Evolutionary conservation across 2,113 vertebrate genomes (phyloP), one percentile per base, ranked within the genome.

Genomic region (Anseranas semipalmata): DNA sequence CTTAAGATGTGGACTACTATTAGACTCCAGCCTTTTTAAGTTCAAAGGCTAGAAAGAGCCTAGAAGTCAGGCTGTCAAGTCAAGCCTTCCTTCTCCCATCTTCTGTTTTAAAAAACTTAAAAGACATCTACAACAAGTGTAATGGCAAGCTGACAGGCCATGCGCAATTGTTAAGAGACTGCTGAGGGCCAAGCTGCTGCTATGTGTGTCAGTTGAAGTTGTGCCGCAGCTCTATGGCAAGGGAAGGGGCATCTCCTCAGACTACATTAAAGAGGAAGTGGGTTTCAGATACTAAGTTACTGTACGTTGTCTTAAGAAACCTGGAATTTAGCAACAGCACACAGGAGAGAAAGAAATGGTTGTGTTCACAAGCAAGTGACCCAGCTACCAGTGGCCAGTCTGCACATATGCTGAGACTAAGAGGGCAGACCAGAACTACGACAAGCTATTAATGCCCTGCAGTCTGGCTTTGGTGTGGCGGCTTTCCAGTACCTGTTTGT

Each of bases 401-500:
- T 41, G 79, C 37, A 43, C 33, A 4, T 0, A 0, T 4, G 2
- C 3, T 48, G 33, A 32, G 48, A 21, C 9, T 2, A 27, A n/a
- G 59, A 24, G 77, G 73, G 41, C 43, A 10, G 13, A 43, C 22
- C 58, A 60, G 56, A 41, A 17, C 37, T 6, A 4, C 0, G 2
- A 62, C 0, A 0, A 74, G 66, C 1, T 0, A 14, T 0, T 2
- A 37, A 16, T 63, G 24, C 4, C 10, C 65, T 3, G 27, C 3
- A 5, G 59, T 52, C 60, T 1, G 7, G 16, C 32, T 41, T 41
- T 0, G 0, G 16, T 2, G 1, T 2, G 12, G 24, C 28, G 33
- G 48, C 12, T 68, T 50, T 39, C 74, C 35, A 17, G 83, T 32
- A 30, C 20, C 70, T 32, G 53, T 24, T 48, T 58, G 55, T 28